Evolutionary conservation across 2,888 invertebrate genomes (phyloP), one percentile per base, ranked within the genome.

Genomic region (Apomyelois bistriatella): DNA sequence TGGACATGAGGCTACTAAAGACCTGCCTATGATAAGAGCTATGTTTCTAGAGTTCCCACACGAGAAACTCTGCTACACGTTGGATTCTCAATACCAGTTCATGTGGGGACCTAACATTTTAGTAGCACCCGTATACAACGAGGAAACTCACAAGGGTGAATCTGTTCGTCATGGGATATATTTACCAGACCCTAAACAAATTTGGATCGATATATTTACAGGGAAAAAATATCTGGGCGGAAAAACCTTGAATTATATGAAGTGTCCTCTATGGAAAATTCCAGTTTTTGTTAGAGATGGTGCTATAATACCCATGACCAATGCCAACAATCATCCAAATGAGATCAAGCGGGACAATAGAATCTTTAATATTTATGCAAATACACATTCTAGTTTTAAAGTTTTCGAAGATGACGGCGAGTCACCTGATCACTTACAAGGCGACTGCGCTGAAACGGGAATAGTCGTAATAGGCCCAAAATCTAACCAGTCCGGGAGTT

Each of bases 71-170:
- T 80, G 78, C 2, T 78, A 77, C 52, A 85, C 86, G 1, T 77
- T 69, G 36, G 81, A 82, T 61, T 82, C 82, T n/a, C 83, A 86
- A 56, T 90, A 90, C 55, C 89, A 90, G 58, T 90, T 65, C 57
- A 88, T 89, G 88, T 90, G 89, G 89, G 89, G 89, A 5, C 82
- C 87, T n/a, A 72, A 66, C 58, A 66, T 90, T 50, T 72, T 90
- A 56, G 78, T 90, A 9, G 89, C 89, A 1, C 89, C 89, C 12
- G 74, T 89, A 22, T 89, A 84, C 57, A 74, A 75, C 53, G 69
- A 69, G 9, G 56, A 64, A 43, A 60, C 53, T 49, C 47, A 62
- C 1, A 48, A 64, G 15, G 59, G 59, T 10, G 63, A 70, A 46
- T 71, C 74, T 28, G 56, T 80, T 36, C 79, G 89, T 0, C 64